phyloP scores from a whole-genome alignment of 2,113 vertebrate species.

The Megaptera novaeangliae region DNA sequence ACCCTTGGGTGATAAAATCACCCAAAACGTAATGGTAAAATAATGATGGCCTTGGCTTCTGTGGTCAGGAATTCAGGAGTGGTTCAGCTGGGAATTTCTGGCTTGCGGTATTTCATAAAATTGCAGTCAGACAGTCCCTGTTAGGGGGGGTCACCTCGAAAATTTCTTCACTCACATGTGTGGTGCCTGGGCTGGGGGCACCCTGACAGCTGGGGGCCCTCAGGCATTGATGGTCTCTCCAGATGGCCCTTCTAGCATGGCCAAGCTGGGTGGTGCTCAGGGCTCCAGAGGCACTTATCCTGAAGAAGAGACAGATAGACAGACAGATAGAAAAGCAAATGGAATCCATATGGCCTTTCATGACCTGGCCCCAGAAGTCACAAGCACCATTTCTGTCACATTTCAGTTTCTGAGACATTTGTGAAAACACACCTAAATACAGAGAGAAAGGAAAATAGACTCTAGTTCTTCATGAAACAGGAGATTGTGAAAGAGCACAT shows the following conservation, averaged over 20 bases:
- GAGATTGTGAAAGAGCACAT: not conserved
- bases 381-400: fast-evolving
- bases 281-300: not conserved
- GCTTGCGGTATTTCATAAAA: not conserved
- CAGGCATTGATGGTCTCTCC: not conserved
- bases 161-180: not conserved
- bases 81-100: not conserved
- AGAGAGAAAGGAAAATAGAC: not conserved
- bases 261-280: not conserved
- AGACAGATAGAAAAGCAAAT: not conserved
- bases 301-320: not conserved
- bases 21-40: not conserved
- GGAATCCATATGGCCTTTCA: too few relatives aligned
- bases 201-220: not conserved
- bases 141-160: not conserved
- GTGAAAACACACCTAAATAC: not conserved
- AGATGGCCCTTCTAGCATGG: not conserved
- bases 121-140: not conserved
- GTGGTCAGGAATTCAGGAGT: not conserved
- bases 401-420: not conserved
- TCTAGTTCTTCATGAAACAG: not conserved
- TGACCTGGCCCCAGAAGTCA: not conserved
- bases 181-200: too few relatives aligned
- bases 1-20: not conserved
- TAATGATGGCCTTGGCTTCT: not conserved